Evolutionary conservation across 1,140 invertebrate genomes (phyloP), one percentile per base, ranked within the genome.

Genomic region (Drosophila micromelanica): DNA sequence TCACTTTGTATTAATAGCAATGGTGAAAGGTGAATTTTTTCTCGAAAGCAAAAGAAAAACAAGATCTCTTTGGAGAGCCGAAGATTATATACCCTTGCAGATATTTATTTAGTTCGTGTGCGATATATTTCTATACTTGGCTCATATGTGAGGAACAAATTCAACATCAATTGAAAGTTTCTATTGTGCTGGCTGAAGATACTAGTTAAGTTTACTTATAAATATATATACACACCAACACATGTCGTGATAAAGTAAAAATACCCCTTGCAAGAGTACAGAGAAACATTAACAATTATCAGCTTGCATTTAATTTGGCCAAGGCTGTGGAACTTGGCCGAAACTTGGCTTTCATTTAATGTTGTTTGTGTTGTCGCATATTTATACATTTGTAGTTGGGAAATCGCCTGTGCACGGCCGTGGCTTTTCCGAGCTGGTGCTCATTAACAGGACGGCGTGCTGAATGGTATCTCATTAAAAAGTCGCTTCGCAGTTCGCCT

Each of bases 391-490:
- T 46, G 65, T 52, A 37, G 37, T 51, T 51, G 35, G 8, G 15
- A 54, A 60, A 45, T 60, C 56, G 56, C 30, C 42, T 9, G 35
- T 11, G 9, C 38, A 52, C 9, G 15, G 35, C 13, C 38, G 12
- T 11, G 40, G 20, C 27, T 48, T 59, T 49, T 43, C 11, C 20
- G 12, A 54, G 32, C 40, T 32, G 20, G 49, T 69, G 69, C 81
- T 86, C 82, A 86, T 86, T 86, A 86, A 78, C 71, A 70, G 59
- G 70, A 73, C 61, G 61, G 17, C 69, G 51, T 65, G 70, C 62
- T 78, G 67, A 78, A 86, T 76, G 67, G 78, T 64, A 69, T 82
- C 82, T 86, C 82, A 86, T 86, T 86, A 86, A 86, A 87, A 82
- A 77, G 48, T 78, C 57, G 74, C 45, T 65, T 56, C 52, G 32